Conservation (phyloP, 2,888 invertebrate genomes). For the Synanthedon formicaeformis region DNA sequence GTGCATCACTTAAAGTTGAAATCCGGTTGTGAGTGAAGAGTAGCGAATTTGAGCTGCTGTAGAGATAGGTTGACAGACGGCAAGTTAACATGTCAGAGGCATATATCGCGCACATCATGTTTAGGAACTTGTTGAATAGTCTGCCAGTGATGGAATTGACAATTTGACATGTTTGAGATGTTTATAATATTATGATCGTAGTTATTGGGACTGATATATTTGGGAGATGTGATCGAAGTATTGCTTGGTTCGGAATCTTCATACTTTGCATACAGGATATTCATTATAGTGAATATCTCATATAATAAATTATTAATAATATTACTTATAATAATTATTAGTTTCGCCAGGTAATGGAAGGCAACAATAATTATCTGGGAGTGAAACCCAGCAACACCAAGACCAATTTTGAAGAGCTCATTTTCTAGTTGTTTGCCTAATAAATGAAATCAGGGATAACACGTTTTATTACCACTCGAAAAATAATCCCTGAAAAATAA, state of each 20-base stretch:
- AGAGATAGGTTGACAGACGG: slow-evolving; percentile 65
- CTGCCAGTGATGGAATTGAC: slow-evolving; percentile 43
- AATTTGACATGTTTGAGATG: slow-evolving; percentile 28
- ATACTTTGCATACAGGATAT: too few relatives aligned
- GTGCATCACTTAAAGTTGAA: slow-evolving; percentile 28
- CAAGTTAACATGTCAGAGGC: slow-evolving; percentile 67
- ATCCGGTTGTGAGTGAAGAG: slow-evolving; percentile 15
- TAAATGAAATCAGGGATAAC: too few relatives aligned
- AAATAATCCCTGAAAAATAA: too few relatives aligned
- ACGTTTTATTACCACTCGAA: too few relatives aligned
- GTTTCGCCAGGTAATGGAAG: too few relatives aligned
- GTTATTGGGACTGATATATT: background rate
- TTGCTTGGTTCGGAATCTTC: background rate
- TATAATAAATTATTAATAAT: too few relatives aligned
- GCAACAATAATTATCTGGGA: too few relatives aligned
- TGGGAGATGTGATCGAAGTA: background rate
- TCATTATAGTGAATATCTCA: too few relatives aligned
- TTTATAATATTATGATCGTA: slow-evolving; percentile 3
- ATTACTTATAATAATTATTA: too few relatives aligned
- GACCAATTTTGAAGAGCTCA: too few relatives aligned
- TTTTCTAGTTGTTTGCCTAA: too few relatives aligned
- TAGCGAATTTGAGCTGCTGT: slow-evolving; percentile 29
- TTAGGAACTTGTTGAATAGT: slow-evolving; percentile 46
- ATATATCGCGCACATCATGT: slow-evolving; percentile 31
- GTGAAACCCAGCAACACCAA: too few relatives aligned